Evolutionary conservation across 2,113 vertebrate species (phyloP), one percentile per base, ranked within the genome.

Genomic region (Setophaga coronata): DNA sequence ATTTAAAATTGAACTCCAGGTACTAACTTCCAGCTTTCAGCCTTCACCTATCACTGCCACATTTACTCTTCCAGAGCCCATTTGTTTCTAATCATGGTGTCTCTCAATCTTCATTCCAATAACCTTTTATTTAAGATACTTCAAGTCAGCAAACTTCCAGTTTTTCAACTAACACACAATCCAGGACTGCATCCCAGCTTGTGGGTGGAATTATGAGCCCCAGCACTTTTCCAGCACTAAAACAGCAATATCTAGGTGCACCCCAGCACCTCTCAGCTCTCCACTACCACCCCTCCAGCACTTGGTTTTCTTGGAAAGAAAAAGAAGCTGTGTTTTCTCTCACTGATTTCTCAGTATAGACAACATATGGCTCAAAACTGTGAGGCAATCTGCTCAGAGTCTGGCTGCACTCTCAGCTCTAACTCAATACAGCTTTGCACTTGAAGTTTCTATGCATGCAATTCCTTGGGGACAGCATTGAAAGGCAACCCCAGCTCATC

Each of bases 321-420:
- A 95, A 86, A 31, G 71, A 91, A 96, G 47, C 47, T 93, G 50
- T 95, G 84, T 93, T 92, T 93, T 65, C 79, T 96, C 67, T 90
- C 88, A 61, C 76, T 66, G 47, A 66, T 61, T 95, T 89, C 89
- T 90, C 82, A 84, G 82, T 92, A 92, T 87, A 93, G 94, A 95
- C 94, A 96, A 95, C 94, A 97, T 93, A 97, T 94, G 95, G 91
- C 51, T 83, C 43, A 91, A 86, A 93, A 93, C 94, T 92, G 94
- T 82, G 93, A 95, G 60, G 48, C 94, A 97, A 95, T 95, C 96
- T 96, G 95, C 91, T 89, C 83, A 43, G 72, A 95, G 89, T 95
- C 95, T 92, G 80, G 67, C 87, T 66, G 65, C 57, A 24, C 77
- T 53, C 71, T 90, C 56, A 89, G 73, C 78, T 93, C 85, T 76